Evolutionary conservation across 1,140 invertebrate genomes (phyloP), one percentile per base, ranked within the genome.

Genomic region (Papilio xuthus): DNA sequence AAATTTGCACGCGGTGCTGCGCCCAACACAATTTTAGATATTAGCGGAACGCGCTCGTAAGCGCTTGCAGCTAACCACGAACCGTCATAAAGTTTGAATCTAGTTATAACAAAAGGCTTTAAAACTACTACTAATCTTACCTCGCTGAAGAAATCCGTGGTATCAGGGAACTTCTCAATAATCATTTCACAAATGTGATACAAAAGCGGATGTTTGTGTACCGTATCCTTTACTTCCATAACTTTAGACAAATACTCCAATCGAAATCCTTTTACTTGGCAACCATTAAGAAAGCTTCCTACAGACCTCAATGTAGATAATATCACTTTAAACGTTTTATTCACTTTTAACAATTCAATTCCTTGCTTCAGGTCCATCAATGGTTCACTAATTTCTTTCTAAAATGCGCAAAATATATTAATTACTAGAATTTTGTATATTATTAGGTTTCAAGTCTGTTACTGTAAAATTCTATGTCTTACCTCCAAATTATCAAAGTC

Each of bases 221-320:
- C 98, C 0, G 99, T 99, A 92, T 99, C 99, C 95, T 99, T 99
- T 1, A 99, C 99, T 95, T 99, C 99, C 84, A 99, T 98, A 83
- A 99, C 98, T 96, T 99, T 99, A 67, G 98, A 96, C 83, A 99
- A 94, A 93, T 99, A 99, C 86, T 99, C 99, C 83, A 99, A 96
- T 92, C 99, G 98, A 94, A 99, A 99, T 37, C 99, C 99, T 95
- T 99, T 99, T 15, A 98, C 97, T 88, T 98, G 97, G 83, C 96
- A 96, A 78, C 98, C 98, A 94, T 99, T 99, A 41, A 99, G 95
- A 92, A 99, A 99, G 93, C 99, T 99, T 80, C 99, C 99, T 83
- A 99, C 97, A 50, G 98, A 98, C 50, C 99, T 95, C 60, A 99
- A 95, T 26, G 98, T 98, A 73, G 98, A 97, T 44, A 99, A 95